phyloP scores from a whole-genome alignment of 2,113 vertebrate genomes.

The Phocoena sinus region DNA sequence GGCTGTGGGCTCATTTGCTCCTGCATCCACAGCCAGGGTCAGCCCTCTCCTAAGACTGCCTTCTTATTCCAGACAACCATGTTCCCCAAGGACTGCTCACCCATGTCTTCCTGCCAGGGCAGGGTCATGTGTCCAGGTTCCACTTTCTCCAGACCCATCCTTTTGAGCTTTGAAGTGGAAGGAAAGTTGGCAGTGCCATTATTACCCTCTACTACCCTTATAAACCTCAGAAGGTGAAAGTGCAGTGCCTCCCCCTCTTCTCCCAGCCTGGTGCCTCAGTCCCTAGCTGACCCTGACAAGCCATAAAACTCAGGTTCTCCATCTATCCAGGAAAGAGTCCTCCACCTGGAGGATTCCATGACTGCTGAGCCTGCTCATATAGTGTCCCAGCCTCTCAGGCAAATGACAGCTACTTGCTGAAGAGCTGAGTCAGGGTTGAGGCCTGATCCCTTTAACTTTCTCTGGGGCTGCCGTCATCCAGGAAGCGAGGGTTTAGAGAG shows the following conservation, averaged over 20 bases:
- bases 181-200: not conserved
- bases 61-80: not conserved
- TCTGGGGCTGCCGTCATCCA: not conserved
- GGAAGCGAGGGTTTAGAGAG: not conserved
- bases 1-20: not conserved
- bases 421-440: not conserved
- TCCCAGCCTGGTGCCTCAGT: not conserved
- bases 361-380: not conserved
- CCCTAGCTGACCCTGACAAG: not conserved
- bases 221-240: not conserved
- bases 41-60: not conserved
- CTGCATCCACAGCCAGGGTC: too few relatives aligned
- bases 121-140: not conserved
- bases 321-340: not conserved
- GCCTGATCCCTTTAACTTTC: too few relatives aligned
- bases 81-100: not conserved
- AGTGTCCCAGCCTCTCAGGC: not conserved
- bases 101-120: not conserved
- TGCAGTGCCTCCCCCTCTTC: not conserved
- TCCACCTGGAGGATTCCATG: not conserved
- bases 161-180: slow-evolving; percentile 4
- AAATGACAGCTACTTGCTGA: not conserved
- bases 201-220: not conserved
- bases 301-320: not conserved
- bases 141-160: not conserved